Base-by-base conservation (phyloP, 2,113 vertebrate species). In the Tetraodon nigroviridis region DNA sequence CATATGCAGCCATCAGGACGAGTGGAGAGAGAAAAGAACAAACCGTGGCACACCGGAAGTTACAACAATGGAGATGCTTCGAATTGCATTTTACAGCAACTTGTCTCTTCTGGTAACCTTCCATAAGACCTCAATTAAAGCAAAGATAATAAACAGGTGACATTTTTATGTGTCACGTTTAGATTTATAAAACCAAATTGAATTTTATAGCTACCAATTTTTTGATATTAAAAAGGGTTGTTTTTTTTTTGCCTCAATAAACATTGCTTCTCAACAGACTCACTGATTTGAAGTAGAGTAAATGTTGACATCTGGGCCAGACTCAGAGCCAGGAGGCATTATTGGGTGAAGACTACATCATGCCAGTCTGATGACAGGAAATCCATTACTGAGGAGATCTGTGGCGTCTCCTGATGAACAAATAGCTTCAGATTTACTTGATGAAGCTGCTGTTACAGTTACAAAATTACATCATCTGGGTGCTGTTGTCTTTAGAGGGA, bases 1-100 rank as follows among this genome's bases (percentile, higher is more conserved):
- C 81, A 76, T 56, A 69, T 54, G 18, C n/a, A 61, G 51, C 50
- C 73, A 79, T 78, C 61, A 72, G 48, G 53, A 58, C 27, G 19
- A 45, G 44, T 66, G 24, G 17, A 55, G 61, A 57, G 53, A 71
- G 18, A 81, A 41, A 37, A 37, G 32, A 12, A 37, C 32, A 37
- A 58, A 64, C 48, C 47, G 57, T 42, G 66, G 14, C 46, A 44
- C 16, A 20, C 47, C 50, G 48, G 52, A 55, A 65, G 48, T 47
- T 58, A 68, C 7, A 54, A 73, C 67, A 15, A 46, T 62, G 8
- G 49, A 75, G 40, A 18, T n/a, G 7, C 58, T 27, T 1, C 29
- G 8, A 67, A 27, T 16, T 44, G 13, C 8, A n/a, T 59, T 55
- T 52, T 51, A 64, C n/a, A 56, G 61, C 41, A 51, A 22, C 53